Evolutionary conservation across 2,797 vertebrate genomes (phyloP).

Genomic region (Vespertilio murinus): DNA sequence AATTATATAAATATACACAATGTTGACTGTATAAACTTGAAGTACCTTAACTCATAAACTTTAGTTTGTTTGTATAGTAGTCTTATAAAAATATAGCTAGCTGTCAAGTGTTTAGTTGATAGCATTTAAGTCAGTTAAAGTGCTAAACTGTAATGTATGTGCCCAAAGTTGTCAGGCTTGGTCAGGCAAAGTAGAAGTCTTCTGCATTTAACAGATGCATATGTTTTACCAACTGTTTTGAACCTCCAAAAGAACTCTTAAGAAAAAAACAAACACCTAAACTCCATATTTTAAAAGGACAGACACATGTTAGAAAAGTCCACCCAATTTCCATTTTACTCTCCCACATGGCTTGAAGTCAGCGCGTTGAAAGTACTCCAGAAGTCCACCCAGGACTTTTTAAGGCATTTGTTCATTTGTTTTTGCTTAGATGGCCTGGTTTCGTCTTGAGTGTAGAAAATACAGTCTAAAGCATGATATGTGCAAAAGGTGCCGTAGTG

Average conservation of each 20-base stretch:
- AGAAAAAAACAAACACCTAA: background rate
- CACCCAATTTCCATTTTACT: conserved; percentile 1
- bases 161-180: background rate
- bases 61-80: conserved; percentile 65
- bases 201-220: conserved; percentile 29
- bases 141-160: conserved; percentile 77
- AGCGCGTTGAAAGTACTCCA: background rate
- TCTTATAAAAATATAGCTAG: conserved; percentile 71
- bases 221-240: background rate
- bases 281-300: background rate
- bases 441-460: conserved; percentile 44
- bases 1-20: conserved; percentile 82
- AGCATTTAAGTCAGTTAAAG: conserved; percentile 73
- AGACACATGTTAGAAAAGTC: background rate
- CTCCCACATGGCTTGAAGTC: background rate
- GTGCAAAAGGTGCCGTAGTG: conserved; percentile 70
- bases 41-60: conserved; percentile 78
- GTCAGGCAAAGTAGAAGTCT: background rate
- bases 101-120: conserved; percentile 65
- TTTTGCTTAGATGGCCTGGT: conserved; percentile 33
- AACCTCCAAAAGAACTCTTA: conserved; percentile 1
- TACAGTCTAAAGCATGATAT: conserved; percentile 59
- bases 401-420: conserved; percentile 5
- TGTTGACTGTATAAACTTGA: conserved; percentile 69
- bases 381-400: background rate